These are phyloP conservation scores for Conomelus anceps DNA, from an alignment of 2,888 invertebrate species.

Conservation along the genomic window DNA sequence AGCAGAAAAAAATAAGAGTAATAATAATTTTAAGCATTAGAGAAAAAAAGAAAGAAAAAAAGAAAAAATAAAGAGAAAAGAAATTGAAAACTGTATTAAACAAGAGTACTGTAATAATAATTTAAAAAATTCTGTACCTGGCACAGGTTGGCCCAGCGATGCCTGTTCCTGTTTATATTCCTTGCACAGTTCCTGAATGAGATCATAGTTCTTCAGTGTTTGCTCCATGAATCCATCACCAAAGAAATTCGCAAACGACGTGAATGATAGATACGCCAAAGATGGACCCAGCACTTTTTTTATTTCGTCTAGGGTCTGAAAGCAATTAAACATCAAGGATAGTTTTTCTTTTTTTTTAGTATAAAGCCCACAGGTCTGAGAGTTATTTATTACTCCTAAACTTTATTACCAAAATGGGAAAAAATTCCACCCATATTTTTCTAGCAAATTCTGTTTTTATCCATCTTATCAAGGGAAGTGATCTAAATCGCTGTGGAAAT, in stretches of 20 bases:
- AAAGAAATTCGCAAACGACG: conserved; percentile 65
- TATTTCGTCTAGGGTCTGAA: conserved; percentile 59
- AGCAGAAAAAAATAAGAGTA: no score
- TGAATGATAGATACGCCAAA: conserved; percentile 76
- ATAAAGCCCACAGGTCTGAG: no score
- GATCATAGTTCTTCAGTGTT: conserved; percentile 67
- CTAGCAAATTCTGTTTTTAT: neutral
- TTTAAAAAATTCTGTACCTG: no score
- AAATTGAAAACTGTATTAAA: neutral
- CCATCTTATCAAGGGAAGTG: no score
- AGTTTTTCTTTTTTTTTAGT: no score
- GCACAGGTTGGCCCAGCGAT: conserved; percentile 28
- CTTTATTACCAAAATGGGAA: neutral
- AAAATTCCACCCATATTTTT: neutral
- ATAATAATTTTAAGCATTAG: neutral
- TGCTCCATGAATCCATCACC: conserved; percentile 64
- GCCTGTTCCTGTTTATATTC: conserved; percentile 46
- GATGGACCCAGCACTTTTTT: conserved; percentile 74
- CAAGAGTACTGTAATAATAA: no score
- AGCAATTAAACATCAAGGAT: neutral
- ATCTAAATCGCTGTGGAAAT: no score
- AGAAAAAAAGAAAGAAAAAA: neutral
- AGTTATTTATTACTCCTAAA: neutral
- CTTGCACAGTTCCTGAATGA: conserved; percentile 69
- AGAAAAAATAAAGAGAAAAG: neutral